Percentiles rank a stretch among this genome's conserved stretches.
These are phyloP conservation scores for Struthio camelus DNA, from an alignment of 2,113 vertebrate genomes.

Conservation along the genomic window DNA sequence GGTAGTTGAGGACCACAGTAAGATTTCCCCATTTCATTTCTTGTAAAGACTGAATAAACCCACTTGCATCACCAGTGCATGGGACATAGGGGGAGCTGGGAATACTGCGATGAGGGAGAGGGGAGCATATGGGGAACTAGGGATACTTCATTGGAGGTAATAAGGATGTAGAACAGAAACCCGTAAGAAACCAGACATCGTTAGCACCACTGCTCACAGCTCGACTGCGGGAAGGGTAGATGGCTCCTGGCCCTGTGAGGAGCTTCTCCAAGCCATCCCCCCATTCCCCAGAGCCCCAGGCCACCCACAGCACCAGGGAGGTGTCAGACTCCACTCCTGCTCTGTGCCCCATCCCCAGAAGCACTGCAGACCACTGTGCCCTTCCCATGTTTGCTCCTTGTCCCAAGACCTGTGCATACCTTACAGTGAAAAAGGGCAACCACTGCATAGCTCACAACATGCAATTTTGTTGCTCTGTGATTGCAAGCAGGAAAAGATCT, in stretches of 20 bases:
- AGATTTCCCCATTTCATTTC: background rate
- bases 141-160: background rate
- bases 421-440: background rate
- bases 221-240: background rate
- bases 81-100: fast-evolving
- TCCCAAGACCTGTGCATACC: background rate
- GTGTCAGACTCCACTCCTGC: background rate
- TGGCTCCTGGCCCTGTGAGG: background rate
- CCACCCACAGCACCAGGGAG: fast-evolving
- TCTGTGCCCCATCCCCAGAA: background rate
- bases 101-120: fast-evolving
- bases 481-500: background rate
- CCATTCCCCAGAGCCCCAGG: background rate
- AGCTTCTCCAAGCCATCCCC: background rate
- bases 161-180: background rate
- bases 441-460: background rate
- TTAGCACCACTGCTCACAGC: background rate
- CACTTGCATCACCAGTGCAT: background rate
- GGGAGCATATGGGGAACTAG: background rate
- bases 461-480: background rate
- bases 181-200: background rate
- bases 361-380: fast-evolving
- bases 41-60: background rate
- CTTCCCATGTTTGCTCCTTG: background rate
- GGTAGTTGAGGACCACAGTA: background rate